phyloP scores from a whole-genome alignment of 92 coral and sea anemone species.

The Palythoa heliodiscus region DNA sequence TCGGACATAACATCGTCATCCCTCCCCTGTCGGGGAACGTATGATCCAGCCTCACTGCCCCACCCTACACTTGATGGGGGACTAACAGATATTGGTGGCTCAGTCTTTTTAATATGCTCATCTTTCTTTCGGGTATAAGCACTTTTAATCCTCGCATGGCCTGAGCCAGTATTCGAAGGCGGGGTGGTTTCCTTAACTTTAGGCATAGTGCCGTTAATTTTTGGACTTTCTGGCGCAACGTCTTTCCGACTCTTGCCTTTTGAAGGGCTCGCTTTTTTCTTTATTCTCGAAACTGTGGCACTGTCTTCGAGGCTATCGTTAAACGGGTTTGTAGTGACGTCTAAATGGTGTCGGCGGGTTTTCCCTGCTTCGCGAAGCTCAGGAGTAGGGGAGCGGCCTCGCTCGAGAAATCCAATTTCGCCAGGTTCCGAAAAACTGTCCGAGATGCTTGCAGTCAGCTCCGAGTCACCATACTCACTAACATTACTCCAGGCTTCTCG shows the following conservation, averaged over 20 bases:
- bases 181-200: constrained; percentile 46
- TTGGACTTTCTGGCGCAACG: not conserved
- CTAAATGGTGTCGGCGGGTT: constrained; percentile 92
- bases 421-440: constrained; percentile 48
- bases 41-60: constrained; percentile 41
- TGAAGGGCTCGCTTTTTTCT: constrained; percentile 32
- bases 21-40: constrained; percentile 39
- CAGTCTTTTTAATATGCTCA: not conserved
- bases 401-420: constrained; percentile 74
- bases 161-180: constrained; percentile 49
- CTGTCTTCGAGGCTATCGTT: constrained; percentile 74
- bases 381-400: constrained; percentile 98
- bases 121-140: constrained; percentile 46
- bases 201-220: not conserved
- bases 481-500: constrained; percentile 79
- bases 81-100: constrained; percentile 24
- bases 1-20: constrained; percentile 89
- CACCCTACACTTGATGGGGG: constrained; percentile 38
- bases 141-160: constrained; percentile 50
- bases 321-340: constrained; percentile 82
- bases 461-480: constrained; percentile 54
- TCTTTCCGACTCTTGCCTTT: constrained; percentile 28
- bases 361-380: constrained; percentile 85
- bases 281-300: constrained; percentile 52
- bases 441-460: constrained; percentile 48